phyloP scores from a whole-genome alignment of 2,888 invertebrate species.

The Vanessa cardui region DNA sequence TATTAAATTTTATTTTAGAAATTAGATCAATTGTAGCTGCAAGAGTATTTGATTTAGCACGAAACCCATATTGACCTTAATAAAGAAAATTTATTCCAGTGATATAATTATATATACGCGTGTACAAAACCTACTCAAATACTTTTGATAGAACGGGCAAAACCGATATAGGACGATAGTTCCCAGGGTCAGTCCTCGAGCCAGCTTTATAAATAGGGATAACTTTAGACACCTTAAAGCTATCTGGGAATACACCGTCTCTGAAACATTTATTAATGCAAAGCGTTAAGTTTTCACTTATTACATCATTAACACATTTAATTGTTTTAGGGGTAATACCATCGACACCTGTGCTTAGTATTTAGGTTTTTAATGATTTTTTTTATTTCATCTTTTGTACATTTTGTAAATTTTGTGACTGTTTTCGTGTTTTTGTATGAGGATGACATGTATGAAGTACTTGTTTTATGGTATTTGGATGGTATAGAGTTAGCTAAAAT shows the following conservation, averaged over 20 bases:
- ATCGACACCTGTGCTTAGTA: slow-evolving; percentile 21
- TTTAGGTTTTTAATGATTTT: slow-evolving; percentile 20
- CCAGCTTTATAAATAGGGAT: slow-evolving; percentile 21
- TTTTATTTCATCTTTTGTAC: slow-evolving; percentile 21
- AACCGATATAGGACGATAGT: slow-evolving; percentile 35
- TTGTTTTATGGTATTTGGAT: slow-evolving; percentile 3
- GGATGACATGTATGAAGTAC: background rate
- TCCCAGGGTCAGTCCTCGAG: slow-evolving; percentile 20
- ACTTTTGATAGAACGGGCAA: slow-evolving; percentile 29
- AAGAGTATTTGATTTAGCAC: too few relatives aligned
- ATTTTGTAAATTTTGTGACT: slow-evolving; percentile 25
- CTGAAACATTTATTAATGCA: slow-evolving; percentile 29
- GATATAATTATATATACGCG: too few relatives aligned
- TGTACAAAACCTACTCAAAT: slow-evolving; percentile 26
- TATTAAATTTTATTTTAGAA: background rate
- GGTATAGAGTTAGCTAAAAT: background rate
- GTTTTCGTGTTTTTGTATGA: slow-evolving; percentile 12
- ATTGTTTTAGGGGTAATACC: slow-evolving; percentile 29
- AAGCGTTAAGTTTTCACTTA: slow-evolving; percentile 15
- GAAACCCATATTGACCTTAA: too few relatives aligned
- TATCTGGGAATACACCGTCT: slow-evolving; percentile 28
- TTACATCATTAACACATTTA: slow-evolving; percentile 52
- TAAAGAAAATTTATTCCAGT: too few relatives aligned
- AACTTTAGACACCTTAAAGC: slow-evolving; percentile 24
- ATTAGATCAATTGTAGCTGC: background rate